Conservation (phyloP, 2,113 vertebrate genomes). For the Jaculus jaculus region DNA sequence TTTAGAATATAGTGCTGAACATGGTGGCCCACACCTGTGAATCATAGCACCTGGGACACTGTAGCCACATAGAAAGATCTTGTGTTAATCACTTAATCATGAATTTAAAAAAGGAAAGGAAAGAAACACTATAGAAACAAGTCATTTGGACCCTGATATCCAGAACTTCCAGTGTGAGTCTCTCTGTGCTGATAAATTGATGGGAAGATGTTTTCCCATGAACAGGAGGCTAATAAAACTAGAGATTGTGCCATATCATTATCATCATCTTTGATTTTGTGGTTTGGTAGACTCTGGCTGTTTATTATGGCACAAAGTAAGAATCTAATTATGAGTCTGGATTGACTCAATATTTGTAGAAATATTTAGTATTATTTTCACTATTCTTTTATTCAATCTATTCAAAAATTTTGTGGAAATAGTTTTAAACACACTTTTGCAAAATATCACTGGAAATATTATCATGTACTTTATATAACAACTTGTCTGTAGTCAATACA, state of each 20-base stretch:
- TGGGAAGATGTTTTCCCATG: neutral
- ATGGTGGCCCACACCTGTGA: neutral
- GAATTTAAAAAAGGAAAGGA: too few species aligned
- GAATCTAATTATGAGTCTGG: neutral
- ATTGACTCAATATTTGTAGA: neutral
- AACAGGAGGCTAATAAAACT: neutral
- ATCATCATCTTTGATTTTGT: neutral
- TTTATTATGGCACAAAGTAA: neutral
- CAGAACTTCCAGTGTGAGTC: neutral
- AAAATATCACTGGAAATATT: constrained; percentile 31
- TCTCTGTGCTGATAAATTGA: neutral
- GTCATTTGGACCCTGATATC: neutral
- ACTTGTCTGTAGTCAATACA: neutral
- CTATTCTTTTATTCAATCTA: neutral
- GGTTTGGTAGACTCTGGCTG: neutral
- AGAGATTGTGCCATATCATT: neutral
- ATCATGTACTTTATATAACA: constrained; percentile 30
- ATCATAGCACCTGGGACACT: neutral
- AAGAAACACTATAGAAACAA: too few species aligned
- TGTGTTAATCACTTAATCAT: too few species aligned
- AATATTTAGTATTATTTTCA: too few species aligned
- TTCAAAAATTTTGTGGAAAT: constrained; percentile 13
- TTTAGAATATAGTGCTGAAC: neutral
- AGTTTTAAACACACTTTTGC: constrained; percentile 5
- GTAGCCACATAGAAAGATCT: too few species aligned